Base-by-base conservation (phyloP, 1,140 invertebrate species). In the Polyergus mexicanus region DNA sequence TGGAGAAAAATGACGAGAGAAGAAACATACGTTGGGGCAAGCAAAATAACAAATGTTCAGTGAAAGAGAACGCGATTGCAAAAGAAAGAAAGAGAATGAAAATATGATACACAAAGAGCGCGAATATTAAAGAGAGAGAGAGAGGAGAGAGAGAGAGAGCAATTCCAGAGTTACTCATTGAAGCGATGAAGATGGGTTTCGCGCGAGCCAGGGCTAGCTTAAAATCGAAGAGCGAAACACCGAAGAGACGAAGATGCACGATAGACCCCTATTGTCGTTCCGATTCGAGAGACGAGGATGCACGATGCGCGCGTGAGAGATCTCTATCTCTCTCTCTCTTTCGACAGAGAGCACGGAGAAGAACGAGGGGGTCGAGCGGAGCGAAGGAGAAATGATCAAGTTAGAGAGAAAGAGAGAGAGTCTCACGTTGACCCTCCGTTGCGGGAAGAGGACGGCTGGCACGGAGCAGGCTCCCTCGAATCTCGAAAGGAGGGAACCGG, bases 401-500 rank as follows among this genome's bases (percentile, higher is more conserved):
- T 7, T 58, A 63, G 58, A n/a, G 22, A 38, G 32, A 58, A 44
- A 75, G 56, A 51, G 41, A 51, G 41, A 19, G 44, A 84, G 25
- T 22, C n/a, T 28, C 77, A 58, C 22, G 19, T 19, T 51, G 68
- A 83, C 25, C 38, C 65, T 81, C 66, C 35, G 54, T 16, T 25
- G 72, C 32, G 72, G 25, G 22, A 71, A 38, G 68, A 68, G 38
- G 84, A 89, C 11, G 11, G 13, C 54, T 25, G 22, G 22, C 11
- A 3, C 13, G 8, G 8, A 47, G 63, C 62, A 58, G 58, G 58
- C 65, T 78, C 75, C 58, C 47, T 71, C 54, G 81, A 51, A 76
- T 88, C 71, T 74, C 58, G 72, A 89, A 51, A 71, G 88, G 84
- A 89, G 88, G 87, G 87, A 89, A 89, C 88, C 87, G 87, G 87